These are phyloP conservation scores for Arbacia lixula DNA, from an alignment of 53 echinoderm and acorn worm species.

Conservation along the genomic window DNA sequence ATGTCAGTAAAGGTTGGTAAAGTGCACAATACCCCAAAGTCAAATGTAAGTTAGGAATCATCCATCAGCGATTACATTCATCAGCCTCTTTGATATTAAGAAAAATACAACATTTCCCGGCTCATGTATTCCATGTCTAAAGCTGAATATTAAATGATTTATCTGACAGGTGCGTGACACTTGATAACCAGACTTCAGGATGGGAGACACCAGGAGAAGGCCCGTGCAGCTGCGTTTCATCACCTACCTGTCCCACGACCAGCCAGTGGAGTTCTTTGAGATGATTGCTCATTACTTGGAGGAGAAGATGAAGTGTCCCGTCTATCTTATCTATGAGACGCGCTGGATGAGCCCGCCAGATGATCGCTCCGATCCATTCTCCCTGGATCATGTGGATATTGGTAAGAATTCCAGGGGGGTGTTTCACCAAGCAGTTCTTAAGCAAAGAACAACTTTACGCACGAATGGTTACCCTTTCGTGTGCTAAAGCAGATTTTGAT, in stretches of 20 bases:
- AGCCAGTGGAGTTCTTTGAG: slow-evolving; percentile 78
- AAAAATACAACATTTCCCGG: no score
- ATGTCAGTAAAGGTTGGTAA: no score
- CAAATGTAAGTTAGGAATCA: no score
- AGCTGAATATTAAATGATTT: no score
- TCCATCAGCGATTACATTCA: no score
- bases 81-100: no score
- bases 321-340: slow-evolving; percentile 73
- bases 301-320: slow-evolving; percentile 71
- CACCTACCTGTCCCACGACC: slow-evolving; percentile 75
- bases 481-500: no score
- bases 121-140: no score
- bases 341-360: slow-evolving; percentile 77
- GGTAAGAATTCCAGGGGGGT: slow-evolving; percentile 62
- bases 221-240: slow-evolving; percentile 67
- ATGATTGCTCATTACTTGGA: slow-evolving; percentile 76
- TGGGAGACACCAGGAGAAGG: slow-evolving; percentile 16
- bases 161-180: neutral
- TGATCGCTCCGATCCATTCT: slow-evolving; percentile 78
- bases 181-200: neutral
- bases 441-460: no score
- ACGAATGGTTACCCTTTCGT: no score
- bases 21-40: no score
- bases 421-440: no score
- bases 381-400: slow-evolving; percentile 79